A percentile compares a stretch with the other conserved stretches of the same genome.
These are phyloP conservation scores for Margaritifera margaritifera DNA, from an alignment of 2,888 invertebrate genomes.

Conservation along the genomic window DNA sequence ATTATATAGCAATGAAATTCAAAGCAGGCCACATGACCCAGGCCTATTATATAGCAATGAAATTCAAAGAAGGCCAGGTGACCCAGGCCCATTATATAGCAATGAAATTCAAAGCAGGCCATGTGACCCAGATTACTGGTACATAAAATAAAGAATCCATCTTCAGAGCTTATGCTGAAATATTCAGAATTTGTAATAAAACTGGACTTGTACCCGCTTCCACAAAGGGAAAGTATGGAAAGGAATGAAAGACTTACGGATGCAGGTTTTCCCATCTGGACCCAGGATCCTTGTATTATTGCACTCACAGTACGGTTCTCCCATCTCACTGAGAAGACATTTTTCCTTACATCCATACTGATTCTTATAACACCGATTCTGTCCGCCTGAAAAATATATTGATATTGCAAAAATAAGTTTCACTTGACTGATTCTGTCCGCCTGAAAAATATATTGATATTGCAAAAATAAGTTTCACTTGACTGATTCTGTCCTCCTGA, in stretches of 20 bases:
- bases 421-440: constrained; percentile 79
- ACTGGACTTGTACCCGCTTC: neutral
- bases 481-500: constrained; percentile 80
- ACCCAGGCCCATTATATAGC: too few relatives aligned
- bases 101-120: too few relatives aligned
- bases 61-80: too few relatives aligned
- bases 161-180: too few relatives aligned
- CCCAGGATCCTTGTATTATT: constrained; percentile 75
- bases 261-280: constrained; percentile 76
- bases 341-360: constrained; percentile 87
- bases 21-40: too few relatives aligned
- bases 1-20: too few relatives aligned
- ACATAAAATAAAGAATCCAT: too few relatives aligned
- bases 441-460: constrained; percentile 53
- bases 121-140: too few relatives aligned
- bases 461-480: too few relatives aligned
- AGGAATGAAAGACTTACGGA: constrained; percentile 67
- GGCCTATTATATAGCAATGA: too few relatives aligned
- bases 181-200: too few relatives aligned
- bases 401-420: too few relatives aligned
- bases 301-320: constrained; percentile 81
- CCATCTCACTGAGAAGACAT: constrained; percentile 78
- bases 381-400: constrained; percentile 67
- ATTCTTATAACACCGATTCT: constrained; percentile 83
- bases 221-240: neutral